phyloP scores from a whole-genome alignment of 2,113 vertebrate genomes.

The Misgurnus anguillicaudatus region DNA sequence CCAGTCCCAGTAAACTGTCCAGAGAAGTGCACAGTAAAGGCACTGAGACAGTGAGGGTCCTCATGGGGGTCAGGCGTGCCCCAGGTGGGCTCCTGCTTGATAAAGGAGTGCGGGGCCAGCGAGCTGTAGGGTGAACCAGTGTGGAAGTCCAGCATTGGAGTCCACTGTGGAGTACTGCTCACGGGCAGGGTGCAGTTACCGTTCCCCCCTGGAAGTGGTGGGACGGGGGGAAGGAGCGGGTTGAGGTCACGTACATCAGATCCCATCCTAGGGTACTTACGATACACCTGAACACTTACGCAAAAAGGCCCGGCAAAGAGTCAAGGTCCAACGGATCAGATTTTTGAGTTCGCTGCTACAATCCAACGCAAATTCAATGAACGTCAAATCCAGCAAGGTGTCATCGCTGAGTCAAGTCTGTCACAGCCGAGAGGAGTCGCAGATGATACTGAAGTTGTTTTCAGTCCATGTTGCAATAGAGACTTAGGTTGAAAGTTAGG shows the following conservation, averaged over 20 bases:
- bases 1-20: slow-evolving; percentile 96
- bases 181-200: slow-evolving; percentile 82
- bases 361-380: slow-evolving; percentile 38
- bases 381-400: slow-evolving; percentile 58
- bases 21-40: slow-evolving; percentile 97
- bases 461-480: slow-evolving; percentile 22
- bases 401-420: slow-evolving; percentile 54
- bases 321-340: slow-evolving; percentile 15
- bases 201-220: slow-evolving; percentile 75
- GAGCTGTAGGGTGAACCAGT: slow-evolving; percentile 85
- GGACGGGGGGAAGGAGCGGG: slow-evolving; percentile 84
- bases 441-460: background rate
- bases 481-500: background rate
- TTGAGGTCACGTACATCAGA: slow-evolving; percentile 94
- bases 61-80: slow-evolving; percentile 88
- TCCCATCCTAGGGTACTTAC: slow-evolving; percentile 74
- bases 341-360: slow-evolving; percentile 3
- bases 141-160: slow-evolving; percentile 93
- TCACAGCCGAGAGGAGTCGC: background rate
- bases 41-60: slow-evolving; percentile 92
- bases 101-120: slow-evolving; percentile 88
- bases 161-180: slow-evolving; percentile 90
- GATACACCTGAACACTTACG: background rate
- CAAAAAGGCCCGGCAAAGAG: slow-evolving; percentile 22
- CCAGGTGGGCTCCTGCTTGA: slow-evolving; percentile 98